Evolutionary conservation across 2,113 vertebrate species (phyloP).

Genomic region (Cygnus buccinator): DNA sequence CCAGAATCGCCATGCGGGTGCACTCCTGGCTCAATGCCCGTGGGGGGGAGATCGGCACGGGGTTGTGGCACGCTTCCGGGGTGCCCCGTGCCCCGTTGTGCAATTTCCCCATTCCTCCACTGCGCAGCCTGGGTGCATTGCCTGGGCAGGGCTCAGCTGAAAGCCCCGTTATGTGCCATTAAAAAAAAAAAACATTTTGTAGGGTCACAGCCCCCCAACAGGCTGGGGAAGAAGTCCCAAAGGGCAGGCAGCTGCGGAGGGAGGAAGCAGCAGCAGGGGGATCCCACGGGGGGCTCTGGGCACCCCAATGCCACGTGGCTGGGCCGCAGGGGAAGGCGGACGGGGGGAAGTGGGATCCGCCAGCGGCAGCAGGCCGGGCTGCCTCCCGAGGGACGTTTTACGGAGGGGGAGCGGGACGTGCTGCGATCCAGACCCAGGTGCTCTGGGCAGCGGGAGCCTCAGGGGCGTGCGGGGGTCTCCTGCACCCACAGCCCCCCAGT

Average conservation of each 20-base stretch:
- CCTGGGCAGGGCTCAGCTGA: too few species aligned
- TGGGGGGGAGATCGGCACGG: background rate
- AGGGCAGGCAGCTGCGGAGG: background rate
- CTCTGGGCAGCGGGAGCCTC: rapidly evolving
- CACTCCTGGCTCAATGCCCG: background rate
- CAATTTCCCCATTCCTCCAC: background rate
- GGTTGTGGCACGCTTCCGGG: too few species aligned
- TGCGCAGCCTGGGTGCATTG: too few species aligned
- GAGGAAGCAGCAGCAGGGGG: too few species aligned
- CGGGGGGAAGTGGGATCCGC: background rate
- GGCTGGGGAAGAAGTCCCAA: background rate
- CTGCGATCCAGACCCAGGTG: too few species aligned
- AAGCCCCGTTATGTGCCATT: background rate
- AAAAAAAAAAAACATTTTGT: too few species aligned
- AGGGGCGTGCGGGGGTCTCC: too few species aligned
- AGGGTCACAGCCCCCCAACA: too few species aligned
- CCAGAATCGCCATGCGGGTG: rapidly evolving
- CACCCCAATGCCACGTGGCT: rapidly evolving
- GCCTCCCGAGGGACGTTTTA: background rate
- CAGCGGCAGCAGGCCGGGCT: background rate
- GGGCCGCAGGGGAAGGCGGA: background rate
- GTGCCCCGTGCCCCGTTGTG: rapidly evolving
- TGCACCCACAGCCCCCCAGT: background rate
- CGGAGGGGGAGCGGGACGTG: rapidly evolving
- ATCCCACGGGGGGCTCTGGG: background rate